Evolutionary conservation across 2,888 invertebrate genomes (phyloP), one percentile per base, ranked within the genome.

Genomic region (Microctonus hyperodae): DNA sequence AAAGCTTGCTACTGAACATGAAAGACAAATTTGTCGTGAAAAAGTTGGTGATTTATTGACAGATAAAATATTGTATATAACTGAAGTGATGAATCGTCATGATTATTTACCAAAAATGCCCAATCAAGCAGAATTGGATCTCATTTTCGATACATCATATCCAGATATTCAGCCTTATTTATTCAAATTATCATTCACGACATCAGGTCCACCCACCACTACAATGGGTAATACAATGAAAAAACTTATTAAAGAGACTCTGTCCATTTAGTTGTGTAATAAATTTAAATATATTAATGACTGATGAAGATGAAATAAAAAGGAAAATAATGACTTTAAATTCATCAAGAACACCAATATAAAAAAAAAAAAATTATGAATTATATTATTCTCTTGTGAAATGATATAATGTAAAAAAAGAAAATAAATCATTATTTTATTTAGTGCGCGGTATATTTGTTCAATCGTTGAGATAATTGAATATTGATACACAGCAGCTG

Each of bases 21-120:
- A 97, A 79, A 87, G 95, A 75, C 94, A 94, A 83, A 88, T 91
- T 75, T 94, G 92, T 77, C 89, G 96, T 70, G 97, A 98, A 84
- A 92, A 91, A 83, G 91, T 95, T 16, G 93, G 94, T 28, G 95
- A 95, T 78, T 86, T 93, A 80, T 85, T 98, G 53, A 92, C 95
- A 55, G 98, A 98, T 79, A 97, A 97, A 83, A 93, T 98, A 63
- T 89, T 98, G 63, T 94, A 95, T 81, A 95, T 98, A 77, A 95
- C 97, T 0, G 96, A 97, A 85, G 91, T 95, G 60, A 96, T 98
- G 90, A 98, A 98, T 85, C 89, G 94, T 72, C 94, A 96, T 82
- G 96, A 98, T 81, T 99, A 97, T 86, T 90, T 97, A 73, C 98
- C 98, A 22, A 96, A 96, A 86, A 95, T 96, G 89, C 97, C 97